phyloP scores from a whole-genome alignment of 1,140 invertebrate genomes.

The Microplitis mediator region DNA sequence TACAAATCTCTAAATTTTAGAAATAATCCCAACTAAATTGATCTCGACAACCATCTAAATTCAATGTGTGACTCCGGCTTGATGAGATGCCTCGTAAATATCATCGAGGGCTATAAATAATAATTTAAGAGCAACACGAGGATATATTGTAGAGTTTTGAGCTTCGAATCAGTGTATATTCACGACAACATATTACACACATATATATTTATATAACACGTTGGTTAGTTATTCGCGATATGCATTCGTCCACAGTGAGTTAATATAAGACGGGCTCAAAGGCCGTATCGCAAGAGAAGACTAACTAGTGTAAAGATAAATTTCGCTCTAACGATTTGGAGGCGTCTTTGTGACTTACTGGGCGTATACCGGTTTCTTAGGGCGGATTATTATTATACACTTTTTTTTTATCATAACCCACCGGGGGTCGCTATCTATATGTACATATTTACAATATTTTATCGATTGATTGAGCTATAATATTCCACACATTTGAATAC shows the following conservation, averaged over 20 bases:
- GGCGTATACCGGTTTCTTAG: slow-evolving; percentile 30
- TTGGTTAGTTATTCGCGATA: neutral
- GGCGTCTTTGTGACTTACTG: slow-evolving; percentile 29
- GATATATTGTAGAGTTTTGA: too few species aligned
- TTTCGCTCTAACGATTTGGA: slow-evolving; percentile 28
- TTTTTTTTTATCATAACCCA: slow-evolving; percentile 23
- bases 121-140: slow-evolving; percentile 41
- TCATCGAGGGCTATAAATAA: slow-evolving; percentile 48
- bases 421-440: neutral
- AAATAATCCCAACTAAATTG: too few species aligned
- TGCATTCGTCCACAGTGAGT: neutral
- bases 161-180: too few species aligned
- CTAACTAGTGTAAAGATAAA: slow-evolving; percentile 31
- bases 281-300: slow-evolving; percentile 8
- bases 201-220: too few species aligned
- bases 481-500: too few species aligned
- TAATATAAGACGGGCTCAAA: neutral
- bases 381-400: slow-evolving; percentile 26
- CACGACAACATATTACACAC: too few species aligned
- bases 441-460: too few species aligned
- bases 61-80: neutral
- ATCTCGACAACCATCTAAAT: too few species aligned
- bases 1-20: neutral
- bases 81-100: slow-evolving; percentile 14
- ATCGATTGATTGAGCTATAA: too few species aligned